phyloP scores from a whole-genome alignment of 2,888 invertebrate genomes.

The Tetramorium bicarinatum region DNA sequence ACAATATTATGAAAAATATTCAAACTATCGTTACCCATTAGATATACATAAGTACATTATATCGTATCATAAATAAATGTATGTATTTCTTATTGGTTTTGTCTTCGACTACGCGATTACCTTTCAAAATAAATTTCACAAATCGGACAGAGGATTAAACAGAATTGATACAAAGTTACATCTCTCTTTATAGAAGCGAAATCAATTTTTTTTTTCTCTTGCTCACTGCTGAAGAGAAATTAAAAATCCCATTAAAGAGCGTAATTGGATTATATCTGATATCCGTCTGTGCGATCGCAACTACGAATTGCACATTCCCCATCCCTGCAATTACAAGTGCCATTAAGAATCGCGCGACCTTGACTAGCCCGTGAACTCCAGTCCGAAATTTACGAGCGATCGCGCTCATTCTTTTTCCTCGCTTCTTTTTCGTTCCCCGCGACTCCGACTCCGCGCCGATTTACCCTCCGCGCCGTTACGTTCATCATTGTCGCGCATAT shows the following conservation, averaged over 20 bases:
- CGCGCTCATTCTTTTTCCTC: conserved; percentile 16
- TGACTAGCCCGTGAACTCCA: conserved; percentile 68
- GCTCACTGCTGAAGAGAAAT: background rate
- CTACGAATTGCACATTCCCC: background rate
- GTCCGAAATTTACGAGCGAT: conserved; percentile 68
- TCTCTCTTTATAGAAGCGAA: background rate
- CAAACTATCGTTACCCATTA: background rate
- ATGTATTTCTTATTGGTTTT: background rate
- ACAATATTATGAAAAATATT: background rate
- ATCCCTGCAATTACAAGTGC: background rate
- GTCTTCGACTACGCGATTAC: background rate
- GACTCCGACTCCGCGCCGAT: background rate
- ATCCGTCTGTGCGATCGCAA: background rate
- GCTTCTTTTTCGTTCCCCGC: background rate
- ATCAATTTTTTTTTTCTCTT: conserved; percentile 17
- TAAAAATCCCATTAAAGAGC: background rate
- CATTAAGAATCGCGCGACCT: conserved; percentile 65
- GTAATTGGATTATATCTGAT: conserved; percentile 4
- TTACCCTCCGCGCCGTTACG: background rate
- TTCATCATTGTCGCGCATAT: conserved; percentile 22
- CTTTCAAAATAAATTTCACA: background rate
- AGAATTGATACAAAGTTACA: background rate
- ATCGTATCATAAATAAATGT: background rate
- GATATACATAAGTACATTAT: background rate
- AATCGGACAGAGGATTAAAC: background rate